Conservation (phyloP, 1,140 invertebrate species). For the Anagrus nilaparvatae region DNA sequence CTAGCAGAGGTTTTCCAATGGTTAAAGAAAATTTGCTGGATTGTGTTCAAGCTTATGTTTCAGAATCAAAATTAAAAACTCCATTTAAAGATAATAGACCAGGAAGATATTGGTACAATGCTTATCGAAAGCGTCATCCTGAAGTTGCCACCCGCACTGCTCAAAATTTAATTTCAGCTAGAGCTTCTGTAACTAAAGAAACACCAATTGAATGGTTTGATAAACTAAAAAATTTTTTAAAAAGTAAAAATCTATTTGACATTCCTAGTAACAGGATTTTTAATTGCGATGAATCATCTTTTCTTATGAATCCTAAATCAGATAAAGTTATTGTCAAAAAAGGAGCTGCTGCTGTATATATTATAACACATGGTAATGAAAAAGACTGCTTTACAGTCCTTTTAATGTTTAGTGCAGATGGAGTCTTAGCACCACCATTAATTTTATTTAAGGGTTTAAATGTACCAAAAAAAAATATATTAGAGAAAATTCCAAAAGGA, state of each 20-base stretch:
- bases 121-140: conserved; percentile 21
- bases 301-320: conserved; percentile 27
- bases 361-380: conserved; percentile 21
- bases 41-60: conserved; percentile 24
- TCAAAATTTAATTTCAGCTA: conserved; percentile 21
- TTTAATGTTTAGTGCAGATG: conserved; percentile 23
- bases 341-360: conserved; percentile 29
- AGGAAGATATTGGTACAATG: conserved; percentile 20
- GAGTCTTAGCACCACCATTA: conserved; percentile 22
- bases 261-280: conserved; percentile 21
- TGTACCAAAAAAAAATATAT: conserved; percentile 20
- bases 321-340: conserved; percentile 24
- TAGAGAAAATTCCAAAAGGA: conserved; percentile 13
- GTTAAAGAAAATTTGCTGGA: conserved; percentile 25
- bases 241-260: conserved; percentile 15
- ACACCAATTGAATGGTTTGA: conserved; percentile 18
- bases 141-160: conserved; percentile 15
- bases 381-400: conserved; percentile 27
- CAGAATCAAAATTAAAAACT: conserved; percentile 6
- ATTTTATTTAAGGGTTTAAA: conserved; percentile 23
- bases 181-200: conserved; percentile 18
- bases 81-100: conserved; percentile 24
- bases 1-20: conserved; percentile 26
- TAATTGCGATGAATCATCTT: conserved; percentile 31
- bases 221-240: conserved; percentile 17